Evolutionary conservation across 2,113 vertebrate genomes (phyloP), one percentile per base, ranked within the genome.

Genomic region (Empidonax alnorum): DNA sequence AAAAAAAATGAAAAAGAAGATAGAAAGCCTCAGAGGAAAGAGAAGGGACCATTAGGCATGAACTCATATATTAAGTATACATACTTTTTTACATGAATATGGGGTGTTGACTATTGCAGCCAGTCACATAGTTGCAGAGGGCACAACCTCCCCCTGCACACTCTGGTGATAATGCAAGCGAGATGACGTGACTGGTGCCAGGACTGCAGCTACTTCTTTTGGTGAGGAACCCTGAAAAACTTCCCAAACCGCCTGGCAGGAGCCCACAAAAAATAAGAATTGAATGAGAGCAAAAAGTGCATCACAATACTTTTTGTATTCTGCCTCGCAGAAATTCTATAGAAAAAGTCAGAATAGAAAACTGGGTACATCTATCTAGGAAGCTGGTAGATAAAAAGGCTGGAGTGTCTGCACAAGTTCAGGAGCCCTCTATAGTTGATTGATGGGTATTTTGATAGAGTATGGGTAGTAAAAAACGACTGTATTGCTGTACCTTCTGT

Each of bases 141-240:
- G 9, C 42, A 37, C 30, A 56, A 7, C 30, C 12, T 82, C 19
- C 41, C 5, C 44, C 42, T 31, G n/a, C 31, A 27, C 55, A 9
- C 47, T 41, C 30, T 47, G 22, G 5, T 42, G 59, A 35, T 37
- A 58, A 16, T 5, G 0, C 10, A 16, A 12, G 23, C 1, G 1
- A 20, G 33, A 67, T 0, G 3, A 12, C 0, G 0, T 7, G 5
- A 68, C 28, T 16, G 53, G 6, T 65, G 49, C 12, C 46, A 53
- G 41, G 47, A 65, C 10, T 50, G 31, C 33, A 74, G n/a, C 13
- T 78, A 15, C n/a, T 74, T 18, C 14, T 62, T 68, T 82, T 59
- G 72, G 28, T 53, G 46, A 52, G 14, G 10, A 89, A 44, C 8
- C 17, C 16, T 42, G n/a, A 10, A 82, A 73, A 78, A 41, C 6